These are phyloP conservation scores for Galeopterus variegatus DNA, from an alignment of 2,113 vertebrate species.

Conservation along the genomic window DNA sequence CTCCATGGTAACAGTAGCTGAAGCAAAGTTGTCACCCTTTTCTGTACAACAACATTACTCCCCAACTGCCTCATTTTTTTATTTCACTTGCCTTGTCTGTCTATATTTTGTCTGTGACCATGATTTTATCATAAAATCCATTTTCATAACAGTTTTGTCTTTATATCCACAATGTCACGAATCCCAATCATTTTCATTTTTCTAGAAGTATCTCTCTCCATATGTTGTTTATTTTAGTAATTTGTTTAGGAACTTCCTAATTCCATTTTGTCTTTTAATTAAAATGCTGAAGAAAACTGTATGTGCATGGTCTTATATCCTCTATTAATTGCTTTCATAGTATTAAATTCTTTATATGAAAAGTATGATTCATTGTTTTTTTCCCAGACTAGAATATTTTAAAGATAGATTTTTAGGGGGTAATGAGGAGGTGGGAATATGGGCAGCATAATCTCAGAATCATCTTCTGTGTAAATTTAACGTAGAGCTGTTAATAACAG, in stretches of 20 bases:
- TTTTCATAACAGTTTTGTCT: background rate
- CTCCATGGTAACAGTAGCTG: background rate
- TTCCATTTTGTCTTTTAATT: slow-evolving; percentile 31
- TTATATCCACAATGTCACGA: background rate
- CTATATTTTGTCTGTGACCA: background rate
- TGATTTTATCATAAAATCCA: background rate
- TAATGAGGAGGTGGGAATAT: background rate
- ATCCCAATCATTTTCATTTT: background rate
- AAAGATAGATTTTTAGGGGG: background rate
- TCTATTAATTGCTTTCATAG: background rate
- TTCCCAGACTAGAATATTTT: background rate
- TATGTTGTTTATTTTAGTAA: background rate
- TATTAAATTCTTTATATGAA: background rate
- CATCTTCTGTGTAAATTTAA: background rate
- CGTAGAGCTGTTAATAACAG: background rate
- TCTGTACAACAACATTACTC: background rate
- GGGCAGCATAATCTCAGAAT: background rate
- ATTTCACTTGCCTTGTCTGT: background rate
- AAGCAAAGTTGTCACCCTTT: background rate
- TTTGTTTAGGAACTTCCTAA: slow-evolving; percentile 23
- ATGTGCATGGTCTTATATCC: background rate
- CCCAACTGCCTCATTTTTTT: background rate
- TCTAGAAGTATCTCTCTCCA: background rate
- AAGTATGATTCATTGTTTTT: background rate
- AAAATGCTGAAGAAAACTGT: slow-evolving; percentile 4